Evolutionary conservation across 2,797 vertebrate genomes (phyloP).

Genomic region (Alfaro cultratus): DNA sequence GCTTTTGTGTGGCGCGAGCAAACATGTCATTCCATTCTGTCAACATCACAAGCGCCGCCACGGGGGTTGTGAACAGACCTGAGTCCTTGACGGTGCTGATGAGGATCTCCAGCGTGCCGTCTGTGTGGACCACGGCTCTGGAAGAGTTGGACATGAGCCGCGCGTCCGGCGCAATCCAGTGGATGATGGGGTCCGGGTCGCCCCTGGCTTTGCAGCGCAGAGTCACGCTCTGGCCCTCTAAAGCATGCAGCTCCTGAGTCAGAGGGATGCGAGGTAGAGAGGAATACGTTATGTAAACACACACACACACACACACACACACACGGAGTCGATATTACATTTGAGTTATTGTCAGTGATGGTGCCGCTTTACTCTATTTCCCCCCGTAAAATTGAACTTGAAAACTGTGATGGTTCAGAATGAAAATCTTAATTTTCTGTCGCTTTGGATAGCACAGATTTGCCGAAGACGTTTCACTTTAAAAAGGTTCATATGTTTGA

Average conservation of each 20-base stretch:
- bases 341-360: not conserved
- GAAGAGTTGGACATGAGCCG: constrained; percentile 96
- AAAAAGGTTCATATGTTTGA: constrained; percentile 38
- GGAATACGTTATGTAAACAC: not conserved
- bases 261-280: constrained; percentile 12
- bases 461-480: constrained; percentile 35
- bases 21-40: constrained; percentile 60
- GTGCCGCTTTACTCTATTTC: not conserved
- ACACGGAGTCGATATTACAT: not conserved
- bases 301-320: not conserved
- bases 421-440: constrained; percentile 46
- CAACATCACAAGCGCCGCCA: constrained; percentile 49
- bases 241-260: constrained; percentile 87
- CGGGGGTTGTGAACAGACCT: constrained; percentile 63
- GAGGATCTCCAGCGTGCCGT: constrained; percentile 95
- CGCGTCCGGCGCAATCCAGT: constrained; percentile 97
- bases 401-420: constrained; percentile 38
- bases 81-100: constrained; percentile 98
- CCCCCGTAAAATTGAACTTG: constrained; percentile 30
- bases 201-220: constrained; percentile 95
- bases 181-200: constrained; percentile 94
- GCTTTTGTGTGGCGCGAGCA: constrained; percentile 40
- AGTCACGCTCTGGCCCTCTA: constrained; percentile 94
- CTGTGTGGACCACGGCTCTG: constrained; percentile 88
- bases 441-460: constrained; percentile 53